Evolutionary conservation across 1,140 invertebrate species (phyloP).

Genomic region (Procambarus clarkii): DNA sequence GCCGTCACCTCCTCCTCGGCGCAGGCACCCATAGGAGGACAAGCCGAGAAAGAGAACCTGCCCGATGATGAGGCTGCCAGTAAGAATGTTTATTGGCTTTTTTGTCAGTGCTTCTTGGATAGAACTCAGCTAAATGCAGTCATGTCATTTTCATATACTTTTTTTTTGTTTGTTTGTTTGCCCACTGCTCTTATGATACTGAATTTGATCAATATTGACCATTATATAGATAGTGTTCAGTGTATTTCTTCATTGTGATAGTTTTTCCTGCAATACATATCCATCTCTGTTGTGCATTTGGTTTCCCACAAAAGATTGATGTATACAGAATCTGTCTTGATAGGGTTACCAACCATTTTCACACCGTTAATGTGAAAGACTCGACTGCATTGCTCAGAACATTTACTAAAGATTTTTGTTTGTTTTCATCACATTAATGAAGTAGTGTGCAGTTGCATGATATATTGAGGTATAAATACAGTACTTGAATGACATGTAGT

Average conservation of each 20-base stretch:
- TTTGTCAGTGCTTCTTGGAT: not conserved
- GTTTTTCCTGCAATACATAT: not conserved
- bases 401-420: too few relatives aligned
- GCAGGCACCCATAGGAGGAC: conserved; percentile 45
- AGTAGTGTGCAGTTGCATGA: not conserved
- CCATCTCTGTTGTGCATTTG: not conserved
- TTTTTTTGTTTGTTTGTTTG: not conserved
- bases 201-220: too few relatives aligned
- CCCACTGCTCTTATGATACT: too few relatives aligned
- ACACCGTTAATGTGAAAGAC: not conserved
- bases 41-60: conserved; percentile 71
- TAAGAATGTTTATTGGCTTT: conserved; percentile 76
- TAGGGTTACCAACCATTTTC: not conserved
- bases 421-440: not conserved
- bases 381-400: not conserved
- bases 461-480: too few relatives aligned
- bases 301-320: not conserved
- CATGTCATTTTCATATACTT: conserved; percentile 31
- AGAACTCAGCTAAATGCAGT: conserved; percentile 12
- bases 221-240: too few relatives aligned
- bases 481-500: too few relatives aligned
- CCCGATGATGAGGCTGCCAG: conserved; percentile 83
- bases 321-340: not conserved
- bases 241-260: too few relatives aligned
- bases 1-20: conserved; percentile 43